Percentiles rank a stretch among this genome's conserved stretches.
Conservation (phyloP, 2,113 vertebrate genomes). For the Romanogobio albipinnatus region DNA sequence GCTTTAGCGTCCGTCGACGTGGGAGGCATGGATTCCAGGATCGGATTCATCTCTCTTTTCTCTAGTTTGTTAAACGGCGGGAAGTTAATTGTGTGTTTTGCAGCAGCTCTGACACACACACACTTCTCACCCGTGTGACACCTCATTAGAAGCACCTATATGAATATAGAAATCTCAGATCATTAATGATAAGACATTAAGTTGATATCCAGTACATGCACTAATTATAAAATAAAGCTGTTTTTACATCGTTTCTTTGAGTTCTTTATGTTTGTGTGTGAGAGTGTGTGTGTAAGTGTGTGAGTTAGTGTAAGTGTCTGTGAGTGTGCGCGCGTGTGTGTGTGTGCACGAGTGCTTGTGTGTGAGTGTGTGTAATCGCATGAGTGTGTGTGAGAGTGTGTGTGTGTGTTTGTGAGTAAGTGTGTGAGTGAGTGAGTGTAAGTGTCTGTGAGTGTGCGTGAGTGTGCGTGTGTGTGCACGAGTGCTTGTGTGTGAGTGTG, state of each 20-base stretch:
- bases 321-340: too few relatives aligned
- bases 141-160: not conserved
- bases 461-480: too few relatives aligned
- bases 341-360: too few relatives aligned
- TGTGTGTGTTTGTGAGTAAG: too few relatives aligned
- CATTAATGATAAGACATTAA: not conserved
- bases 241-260: not conserved
- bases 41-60: not conserved
- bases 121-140: not conserved
- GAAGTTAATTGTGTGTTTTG: not conserved
- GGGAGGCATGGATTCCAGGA: conserved; percentile 6
- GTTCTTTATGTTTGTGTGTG: too few relatives aligned
- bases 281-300: too few relatives aligned
- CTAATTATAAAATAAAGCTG: not conserved
- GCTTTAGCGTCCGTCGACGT: not conserved
- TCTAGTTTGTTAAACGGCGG: not conserved
- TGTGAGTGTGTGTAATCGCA: too few relatives aligned
- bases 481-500: too few relatives aligned
- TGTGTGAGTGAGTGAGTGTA: too few relatives aligned
- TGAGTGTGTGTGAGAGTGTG: too few relatives aligned
- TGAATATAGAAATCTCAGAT: not conserved
- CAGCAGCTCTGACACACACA: not conserved
- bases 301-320: too few relatives aligned
- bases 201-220: not conserved
- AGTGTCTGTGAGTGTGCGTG: too few relatives aligned